Evolutionary conservation across 1,140 invertebrate genomes (phyloP), one percentile per base, ranked within the genome.

Genomic region (Drosophila sechellia): DNA sequence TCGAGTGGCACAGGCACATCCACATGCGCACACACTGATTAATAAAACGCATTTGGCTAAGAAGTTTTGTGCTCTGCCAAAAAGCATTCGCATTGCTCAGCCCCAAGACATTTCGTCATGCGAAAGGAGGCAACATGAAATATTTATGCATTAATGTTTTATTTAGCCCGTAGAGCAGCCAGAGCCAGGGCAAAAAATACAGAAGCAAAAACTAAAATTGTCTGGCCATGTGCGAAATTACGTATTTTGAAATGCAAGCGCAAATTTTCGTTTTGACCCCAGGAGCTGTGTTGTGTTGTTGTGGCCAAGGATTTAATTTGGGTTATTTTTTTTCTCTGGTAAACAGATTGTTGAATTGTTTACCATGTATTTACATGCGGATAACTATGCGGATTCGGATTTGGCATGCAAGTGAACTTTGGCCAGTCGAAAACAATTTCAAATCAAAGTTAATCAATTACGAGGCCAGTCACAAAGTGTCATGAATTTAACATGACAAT

Each of bases 371-470:
- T 72, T 72, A 59, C 69, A 72, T 52, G 48, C 55, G 69, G 68
- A 72, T 72, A 72, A 72, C 68, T 57, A 37, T 60, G 66, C 25
- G 55, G 45, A 20, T 42, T 27, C 27, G 27, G 66, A 37, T 45
- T 52, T 22, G 25, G 17, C 68, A 59, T 52, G 68, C 46, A 53
- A 46, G 55, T 72, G 68, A 52, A 72, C 43, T 71, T 71, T 71
- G 65, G 68, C 42, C 68, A 71, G 68, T 71, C 39, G 52, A 54
- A 58, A 56, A 42, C 48, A 68, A 50, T 69, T 70, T 53, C 64
- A 77, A 87, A 87, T 87, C 75, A 89, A 83, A 86, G 61, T 79
- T 87, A 83, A 89, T 87, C 81, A 81, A 86, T 86, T 86, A 87
- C 75, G 42, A 40, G 53, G 34, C 57, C 68, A 77, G 83, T 81